A percentile compares a stretch with the other conserved stretches of the same genome.
phyloP scores from a whole-genome alignment of 2,888 invertebrate genomes.

The Caenorhabditis virilis region DNA sequence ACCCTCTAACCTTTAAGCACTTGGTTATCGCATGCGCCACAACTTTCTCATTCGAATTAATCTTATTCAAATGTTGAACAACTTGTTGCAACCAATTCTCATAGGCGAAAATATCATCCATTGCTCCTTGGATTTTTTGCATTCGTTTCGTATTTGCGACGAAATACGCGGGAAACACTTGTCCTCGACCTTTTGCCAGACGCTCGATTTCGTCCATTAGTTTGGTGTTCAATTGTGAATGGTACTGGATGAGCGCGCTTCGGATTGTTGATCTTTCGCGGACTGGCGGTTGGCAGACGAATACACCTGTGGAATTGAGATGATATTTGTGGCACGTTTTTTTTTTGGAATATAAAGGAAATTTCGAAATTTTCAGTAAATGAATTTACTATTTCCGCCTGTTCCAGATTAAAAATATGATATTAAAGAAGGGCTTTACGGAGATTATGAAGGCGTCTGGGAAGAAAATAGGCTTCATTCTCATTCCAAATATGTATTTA shows the following conservation, averaged over 20 bases:
- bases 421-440: no score
- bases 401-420: no score
- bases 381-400: no score
- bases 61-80: slow-evolving; percentile 13
- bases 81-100: slow-evolving; percentile 13
- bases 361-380: no score
- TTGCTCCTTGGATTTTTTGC: neutral
- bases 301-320: no score
- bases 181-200: slow-evolving; percentile 2
- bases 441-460: no score
- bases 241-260: neutral
- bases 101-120: slow-evolving; percentile 1
- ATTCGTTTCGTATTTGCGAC: slow-evolving; percentile 8
- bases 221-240: neutral
- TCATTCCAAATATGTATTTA: no score
- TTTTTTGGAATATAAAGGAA: no score
- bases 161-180: neutral
- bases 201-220: slow-evolving; percentile 12
- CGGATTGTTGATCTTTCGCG: slow-evolving; percentile 5
- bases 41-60: slow-evolving; percentile 20
- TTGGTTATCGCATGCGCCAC: slow-evolving; percentile 8
- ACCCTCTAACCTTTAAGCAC: slow-evolving; percentile 19
- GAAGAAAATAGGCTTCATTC: no score
- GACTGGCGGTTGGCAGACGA: slow-evolving; percentile 3
- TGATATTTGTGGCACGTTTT: no score